Conservation (phyloP, 1,140 invertebrate species). For the Bombus sibiricus region DNA sequence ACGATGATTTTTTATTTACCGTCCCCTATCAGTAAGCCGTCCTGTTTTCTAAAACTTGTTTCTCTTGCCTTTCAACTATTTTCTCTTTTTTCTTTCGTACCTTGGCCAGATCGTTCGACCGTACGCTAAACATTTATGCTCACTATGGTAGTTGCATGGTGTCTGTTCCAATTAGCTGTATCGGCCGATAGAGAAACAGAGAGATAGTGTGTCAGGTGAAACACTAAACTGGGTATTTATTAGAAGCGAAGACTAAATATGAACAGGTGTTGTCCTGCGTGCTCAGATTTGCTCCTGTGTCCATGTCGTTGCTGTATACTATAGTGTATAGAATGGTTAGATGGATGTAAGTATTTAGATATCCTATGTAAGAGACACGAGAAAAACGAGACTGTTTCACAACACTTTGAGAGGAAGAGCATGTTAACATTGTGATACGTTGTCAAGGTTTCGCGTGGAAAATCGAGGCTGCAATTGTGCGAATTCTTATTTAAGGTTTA, state of each 20-base stretch:
- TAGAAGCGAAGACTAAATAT: slow-evolving; percentile 55
- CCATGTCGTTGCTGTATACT: background rate
- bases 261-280: slow-evolving; percentile 54
- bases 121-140: slow-evolving; percentile 60
- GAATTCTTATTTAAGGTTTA: background rate
- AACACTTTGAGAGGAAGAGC: background rate
- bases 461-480: background rate
- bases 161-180: slow-evolving; percentile 46
- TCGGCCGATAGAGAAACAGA: slow-evolving; percentile 29
- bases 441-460: background rate
- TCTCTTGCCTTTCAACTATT: background rate
- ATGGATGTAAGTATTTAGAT: background rate
- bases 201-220: slow-evolving; percentile 13
- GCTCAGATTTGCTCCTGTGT: slow-evolving; percentile 24
- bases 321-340: background rate
- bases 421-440: background rate
- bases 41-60: background rate
- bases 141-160: slow-evolving; percentile 16
- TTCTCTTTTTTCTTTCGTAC: background rate
- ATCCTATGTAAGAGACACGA: background rate
- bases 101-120: background rate
- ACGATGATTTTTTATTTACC: background rate
- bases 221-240: slow-evolving; percentile 52
- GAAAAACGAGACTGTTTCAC: background rate
- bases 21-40: background rate